Conservation (phyloP, 2,888 invertebrate genomes). For the Epiblema foenella region DNA sequence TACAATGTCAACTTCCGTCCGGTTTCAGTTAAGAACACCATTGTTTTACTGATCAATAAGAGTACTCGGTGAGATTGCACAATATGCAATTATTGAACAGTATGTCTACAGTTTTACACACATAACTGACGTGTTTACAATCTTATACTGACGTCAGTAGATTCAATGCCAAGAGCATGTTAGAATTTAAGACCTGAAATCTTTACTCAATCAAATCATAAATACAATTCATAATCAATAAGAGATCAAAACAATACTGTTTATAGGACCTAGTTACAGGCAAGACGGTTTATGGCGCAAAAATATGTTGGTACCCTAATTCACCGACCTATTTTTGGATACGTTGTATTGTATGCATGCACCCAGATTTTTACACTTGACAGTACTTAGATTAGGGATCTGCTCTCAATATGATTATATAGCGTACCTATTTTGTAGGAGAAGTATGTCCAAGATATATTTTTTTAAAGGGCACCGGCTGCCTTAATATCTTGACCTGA, state of each 20-base stretch:
- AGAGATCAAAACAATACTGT: not conserved
- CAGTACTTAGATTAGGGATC: no score
- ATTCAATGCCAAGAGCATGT: conserved; percentile 16
- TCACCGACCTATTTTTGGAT: no score
- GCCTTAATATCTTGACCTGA: no score
- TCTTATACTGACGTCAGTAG: conserved; percentile 16
- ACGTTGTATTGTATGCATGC: no score
- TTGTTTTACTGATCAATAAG: not conserved
- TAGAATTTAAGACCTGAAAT: not conserved
- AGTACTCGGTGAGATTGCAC: no score
- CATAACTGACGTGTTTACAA: conserved; percentile 9
- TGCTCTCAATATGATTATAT: no score
- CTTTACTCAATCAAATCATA: not conserved
- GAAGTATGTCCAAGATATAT: no score
- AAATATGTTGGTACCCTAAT: no score
- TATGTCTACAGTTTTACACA: not conserved
- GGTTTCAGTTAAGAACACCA: conserved; percentile 19
- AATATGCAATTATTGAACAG: conserved; percentile 18
- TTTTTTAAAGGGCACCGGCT: no score
- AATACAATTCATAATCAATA: not conserved
- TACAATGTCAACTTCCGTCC: conserved; percentile 24
- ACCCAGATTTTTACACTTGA: no score
- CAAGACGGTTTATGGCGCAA: no score
- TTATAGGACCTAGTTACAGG: not conserved
- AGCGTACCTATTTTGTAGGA: no score